These are phyloP conservation scores for Amblyopsis hoosieri DNA, from an alignment of 2,797 vertebrate species.

Conservation along the genomic window DNA sequence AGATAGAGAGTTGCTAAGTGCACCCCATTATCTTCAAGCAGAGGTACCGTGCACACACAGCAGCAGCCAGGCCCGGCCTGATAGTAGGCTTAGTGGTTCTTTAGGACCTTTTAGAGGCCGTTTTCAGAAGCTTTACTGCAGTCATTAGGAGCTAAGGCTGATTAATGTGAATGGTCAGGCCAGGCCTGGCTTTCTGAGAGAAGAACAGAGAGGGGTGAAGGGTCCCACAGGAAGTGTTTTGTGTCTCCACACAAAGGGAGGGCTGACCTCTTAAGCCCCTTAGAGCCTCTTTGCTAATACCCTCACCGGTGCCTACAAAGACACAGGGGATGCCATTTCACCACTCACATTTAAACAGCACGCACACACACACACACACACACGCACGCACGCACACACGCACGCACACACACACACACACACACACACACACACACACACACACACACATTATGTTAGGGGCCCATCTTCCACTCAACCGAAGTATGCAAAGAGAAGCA, in stretches of 20 bases:
- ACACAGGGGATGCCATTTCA: slow-evolving; percentile 79
- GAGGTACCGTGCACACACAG: neutral
- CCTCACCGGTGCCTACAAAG: slow-evolving; percentile 81
- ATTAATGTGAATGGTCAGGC: slow-evolving; percentile 95
- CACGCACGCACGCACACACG: slow-evolving; percentile 32
- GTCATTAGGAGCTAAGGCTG: slow-evolving; percentile 90
- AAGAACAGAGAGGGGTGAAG: slow-evolving; percentile 80
- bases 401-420: slow-evolving; percentile 1
- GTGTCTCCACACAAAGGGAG: slow-evolving; percentile 86
- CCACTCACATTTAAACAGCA: slow-evolving; percentile 73
- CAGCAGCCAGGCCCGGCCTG: slow-evolving; percentile 47
- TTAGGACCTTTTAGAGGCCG: slow-evolving; percentile 74
- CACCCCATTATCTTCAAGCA: neutral
- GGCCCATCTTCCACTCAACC: slow-evolving; percentile 44
- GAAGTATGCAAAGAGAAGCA: slow-evolving; percentile 49
- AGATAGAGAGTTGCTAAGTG: too few relatives aligned
- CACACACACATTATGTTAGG: slow-evolving; percentile 42
- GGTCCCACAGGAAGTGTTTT: slow-evolving; percentile 90
- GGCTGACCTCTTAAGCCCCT: slow-evolving; percentile 90
- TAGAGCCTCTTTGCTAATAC: slow-evolving; percentile 84
- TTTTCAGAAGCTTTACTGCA: slow-evolving; percentile 84
- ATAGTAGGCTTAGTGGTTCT: slow-evolving; percentile 72
- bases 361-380: slow-evolving; percentile 29
- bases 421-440: slow-evolving; percentile 32
- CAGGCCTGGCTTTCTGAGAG: slow-evolving; percentile 79